phyloP scores from a whole-genome alignment of 2,888 invertebrate species.

The Cyclophora albipunctata region DNA sequence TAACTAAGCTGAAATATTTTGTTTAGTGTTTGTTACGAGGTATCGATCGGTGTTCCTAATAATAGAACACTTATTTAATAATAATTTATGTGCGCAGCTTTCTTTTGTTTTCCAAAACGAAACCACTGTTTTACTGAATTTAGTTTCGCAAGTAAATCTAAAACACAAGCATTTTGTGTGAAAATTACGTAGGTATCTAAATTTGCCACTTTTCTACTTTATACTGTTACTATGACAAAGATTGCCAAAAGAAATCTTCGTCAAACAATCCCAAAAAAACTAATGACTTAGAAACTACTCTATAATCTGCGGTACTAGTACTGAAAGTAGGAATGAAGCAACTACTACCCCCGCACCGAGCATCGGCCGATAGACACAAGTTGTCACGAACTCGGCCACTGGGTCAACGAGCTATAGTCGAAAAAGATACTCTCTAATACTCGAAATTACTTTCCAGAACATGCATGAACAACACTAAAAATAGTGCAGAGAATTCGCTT shows the following conservation, averaged over 20 bases:
- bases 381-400: constrained; percentile 62
- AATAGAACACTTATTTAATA: neutral
- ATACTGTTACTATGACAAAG: too few relatives aligned
- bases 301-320: too few relatives aligned
- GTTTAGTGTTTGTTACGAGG: neutral
- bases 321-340: neutral
- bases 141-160: too few relatives aligned
- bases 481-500: neutral
- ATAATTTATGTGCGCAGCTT: neutral
- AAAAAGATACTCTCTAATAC: constrained; percentile 24
- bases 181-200: too few relatives aligned
- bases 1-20: neutral
- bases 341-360: constrained; percentile 4
- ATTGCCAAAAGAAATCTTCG: too few relatives aligned
- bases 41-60: too few relatives aligned
- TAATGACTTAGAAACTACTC: too few relatives aligned
- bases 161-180: too few relatives aligned
- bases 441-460: constrained; percentile 11
- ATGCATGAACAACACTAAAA: constrained; percentile 6
- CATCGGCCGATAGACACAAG: constrained; percentile 39
- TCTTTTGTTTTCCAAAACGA: too few relatives aligned
- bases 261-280: too few relatives aligned
- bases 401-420: constrained; percentile 52
- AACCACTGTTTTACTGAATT: too few relatives aligned
- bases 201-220: too few relatives aligned